Conservation (phyloP, 2,797 vertebrate species). For the Protosalanx chinensis region DNA sequence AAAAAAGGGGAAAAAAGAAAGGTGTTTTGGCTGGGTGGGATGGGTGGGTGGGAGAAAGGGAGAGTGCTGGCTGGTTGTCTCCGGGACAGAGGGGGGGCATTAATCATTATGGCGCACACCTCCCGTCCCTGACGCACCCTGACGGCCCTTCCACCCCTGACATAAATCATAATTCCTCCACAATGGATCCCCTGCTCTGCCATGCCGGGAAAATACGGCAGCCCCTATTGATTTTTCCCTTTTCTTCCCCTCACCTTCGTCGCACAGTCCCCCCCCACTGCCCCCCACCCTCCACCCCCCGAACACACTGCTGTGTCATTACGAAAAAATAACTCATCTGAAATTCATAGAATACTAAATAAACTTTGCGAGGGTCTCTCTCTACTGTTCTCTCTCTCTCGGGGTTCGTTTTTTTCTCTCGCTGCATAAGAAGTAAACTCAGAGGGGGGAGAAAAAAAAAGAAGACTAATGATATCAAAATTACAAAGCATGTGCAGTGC, state of each 20-base stretch:
- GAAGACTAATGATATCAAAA: conserved; percentile 98
- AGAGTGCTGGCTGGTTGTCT: conserved; percentile 64
- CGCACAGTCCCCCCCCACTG: conserved; percentile 47
- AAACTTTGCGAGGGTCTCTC: conserved; percentile 91
- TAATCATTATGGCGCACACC: conserved; percentile 99
- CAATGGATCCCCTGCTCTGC: conserved; percentile 80
- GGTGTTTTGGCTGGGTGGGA: neutral
- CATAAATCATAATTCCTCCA: conserved; percentile 99
- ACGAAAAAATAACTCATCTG: conserved; percentile 98
- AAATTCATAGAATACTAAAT: conserved; percentile 99
- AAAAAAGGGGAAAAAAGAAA: conserved; percentile 12
- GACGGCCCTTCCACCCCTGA: conserved; percentile 89
- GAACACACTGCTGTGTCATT: conserved; percentile 87
- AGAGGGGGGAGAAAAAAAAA: conserved; percentile 67
- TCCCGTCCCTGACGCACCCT: conserved; percentile 85
- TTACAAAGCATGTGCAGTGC: conserved; percentile 93
- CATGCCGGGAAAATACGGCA: conserved; percentile 92
- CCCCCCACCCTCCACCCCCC: conserved; percentile 47
- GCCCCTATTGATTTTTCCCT: conserved; percentile 96
- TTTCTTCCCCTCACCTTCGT: conserved; percentile 56
- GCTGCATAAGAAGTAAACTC: conserved; percentile 81
- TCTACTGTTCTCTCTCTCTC: conserved; percentile 53
- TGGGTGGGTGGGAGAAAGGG: conserved; percentile 38
- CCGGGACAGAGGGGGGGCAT: conserved; percentile 80
- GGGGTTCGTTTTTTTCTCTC: conserved; percentile 59